Conservation (phyloP, 1,140 invertebrate species). For the Tetragonula clypearis region DNA sequence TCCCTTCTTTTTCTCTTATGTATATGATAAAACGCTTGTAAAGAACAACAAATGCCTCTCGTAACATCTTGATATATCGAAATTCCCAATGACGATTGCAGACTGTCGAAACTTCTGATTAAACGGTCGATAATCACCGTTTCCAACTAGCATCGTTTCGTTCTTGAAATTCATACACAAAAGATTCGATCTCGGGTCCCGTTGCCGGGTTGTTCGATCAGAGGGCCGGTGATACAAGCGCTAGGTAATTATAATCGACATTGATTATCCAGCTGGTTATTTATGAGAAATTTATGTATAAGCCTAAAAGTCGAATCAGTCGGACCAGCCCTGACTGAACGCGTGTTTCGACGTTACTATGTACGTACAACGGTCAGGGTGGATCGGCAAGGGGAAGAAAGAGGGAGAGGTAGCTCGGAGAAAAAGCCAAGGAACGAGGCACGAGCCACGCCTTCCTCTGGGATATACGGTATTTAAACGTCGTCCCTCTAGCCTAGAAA, state of each 20-base stretch:
- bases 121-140: neutral
- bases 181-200: slow-evolving; percentile 6
- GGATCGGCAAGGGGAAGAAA: slow-evolving; percentile 26
- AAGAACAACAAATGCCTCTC: too few species aligned
- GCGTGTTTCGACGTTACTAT: slow-evolving; percentile 36
- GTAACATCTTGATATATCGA: neutral
- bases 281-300: slow-evolving; percentile 76
- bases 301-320: slow-evolving; percentile 53
- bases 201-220: slow-evolving; percentile 22
- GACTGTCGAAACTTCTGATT: neutral
- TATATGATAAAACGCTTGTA: too few species aligned
- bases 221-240: slow-evolving; percentile 57
- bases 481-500: slow-evolving; percentile 57
- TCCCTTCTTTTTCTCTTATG: too few species aligned
- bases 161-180: neutral
- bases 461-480: slow-evolving; percentile 44
- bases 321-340: slow-evolving; percentile 21
- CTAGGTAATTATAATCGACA: slow-evolving; percentile 71
- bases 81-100: neutral
- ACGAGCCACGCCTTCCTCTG: slow-evolving; percentile 61
- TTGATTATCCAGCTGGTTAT: slow-evolving; percentile 71
- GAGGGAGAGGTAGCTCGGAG: slow-evolving; percentile 22
- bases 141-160: neutral
- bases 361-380: slow-evolving; percentile 29
- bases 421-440: slow-evolving; percentile 46